A percentile compares a stretch with the other conserved stretches of the same genome.
phyloP scores from a whole-genome alignment of 2,888 invertebrate species.

The Diachrysia chrysitis region DNA sequence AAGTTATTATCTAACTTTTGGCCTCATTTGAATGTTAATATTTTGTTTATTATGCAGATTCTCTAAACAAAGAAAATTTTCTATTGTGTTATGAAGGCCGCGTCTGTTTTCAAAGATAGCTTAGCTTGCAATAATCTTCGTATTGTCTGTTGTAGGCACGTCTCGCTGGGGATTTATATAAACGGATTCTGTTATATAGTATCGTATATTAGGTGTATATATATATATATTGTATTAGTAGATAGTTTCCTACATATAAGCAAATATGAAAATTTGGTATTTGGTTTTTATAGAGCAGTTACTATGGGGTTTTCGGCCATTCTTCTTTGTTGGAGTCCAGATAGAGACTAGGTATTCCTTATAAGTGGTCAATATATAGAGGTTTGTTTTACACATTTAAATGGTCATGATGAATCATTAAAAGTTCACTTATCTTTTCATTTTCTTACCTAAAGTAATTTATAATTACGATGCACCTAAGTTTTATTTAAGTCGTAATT shows the following conservation, averaged over 20 bases:
- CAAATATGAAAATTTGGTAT: background rate
- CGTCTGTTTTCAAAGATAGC: conserved; percentile 30
- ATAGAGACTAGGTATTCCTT: too few species aligned
- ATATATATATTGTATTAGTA: too few species aligned
- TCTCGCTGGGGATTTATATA: background rate
- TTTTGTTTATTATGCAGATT: conserved; percentile 18
- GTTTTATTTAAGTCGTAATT: too few species aligned
- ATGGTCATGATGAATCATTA: too few species aligned
- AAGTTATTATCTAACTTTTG: conserved; percentile 23
- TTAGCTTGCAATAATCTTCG: conserved; percentile 14
- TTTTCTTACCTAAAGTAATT: too few species aligned
- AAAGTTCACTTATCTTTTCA: too few species aligned
- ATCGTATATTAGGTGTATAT: too few species aligned
- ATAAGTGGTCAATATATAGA: too few species aligned
- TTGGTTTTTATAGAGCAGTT: background rate
- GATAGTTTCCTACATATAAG: background rate
- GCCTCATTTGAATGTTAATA: conserved; percentile 24
- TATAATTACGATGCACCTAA: too few species aligned
- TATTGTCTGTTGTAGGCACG: conserved; percentile 12
- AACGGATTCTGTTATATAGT: conserved; percentile 4
- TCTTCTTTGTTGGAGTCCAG: background rate
- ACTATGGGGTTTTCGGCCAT: background rate
- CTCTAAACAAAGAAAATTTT: conserved; percentile 22
- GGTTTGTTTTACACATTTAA: too few species aligned
- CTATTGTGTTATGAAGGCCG: conserved; percentile 15